phyloP scores from a whole-genome alignment of 2,888 invertebrate genomes.

The Polia nebulosa region DNA sequence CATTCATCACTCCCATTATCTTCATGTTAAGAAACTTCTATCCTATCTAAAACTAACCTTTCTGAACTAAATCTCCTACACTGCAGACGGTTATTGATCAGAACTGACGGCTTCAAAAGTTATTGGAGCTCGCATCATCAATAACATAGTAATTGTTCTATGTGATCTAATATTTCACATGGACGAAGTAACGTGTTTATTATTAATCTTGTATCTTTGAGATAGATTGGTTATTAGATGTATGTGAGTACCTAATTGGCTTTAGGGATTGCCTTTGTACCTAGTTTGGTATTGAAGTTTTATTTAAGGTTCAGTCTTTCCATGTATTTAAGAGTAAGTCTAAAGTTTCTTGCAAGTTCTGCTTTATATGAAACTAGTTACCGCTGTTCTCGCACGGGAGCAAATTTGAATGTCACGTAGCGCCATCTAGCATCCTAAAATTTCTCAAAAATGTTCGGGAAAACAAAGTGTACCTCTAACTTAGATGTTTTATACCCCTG shows the following conservation, averaged over 20 bases:
- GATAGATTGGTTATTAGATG: slow-evolving; percentile 41
- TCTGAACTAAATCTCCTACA: slow-evolving; percentile 12
- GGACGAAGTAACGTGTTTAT: slow-evolving; percentile 44
- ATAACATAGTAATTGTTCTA: slow-evolving; percentile 64
- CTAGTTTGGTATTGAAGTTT: neutral
- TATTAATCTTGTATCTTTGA: slow-evolving; percentile 54
- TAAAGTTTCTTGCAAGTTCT: too few relatives aligned
- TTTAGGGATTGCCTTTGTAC: neutral
- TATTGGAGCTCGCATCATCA: slow-evolving; percentile 60
- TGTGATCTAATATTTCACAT: slow-evolving; percentile 61
- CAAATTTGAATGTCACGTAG: too few relatives aligned
- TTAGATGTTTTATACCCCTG: slow-evolving; percentile 2
- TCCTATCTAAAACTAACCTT: slow-evolving; percentile 3
- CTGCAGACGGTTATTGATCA: slow-evolving; percentile 55
- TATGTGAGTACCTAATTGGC: slow-evolving; percentile 34
- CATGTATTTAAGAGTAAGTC: neutral
- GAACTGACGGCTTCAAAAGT: slow-evolving; percentile 58
- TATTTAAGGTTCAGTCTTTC: neutral
- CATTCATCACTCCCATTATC: neutral
- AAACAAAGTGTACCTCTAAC: slow-evolving; percentile 11
- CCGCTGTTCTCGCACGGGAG: too few relatives aligned
- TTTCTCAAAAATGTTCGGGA: neutral
- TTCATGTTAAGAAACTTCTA: too few relatives aligned
- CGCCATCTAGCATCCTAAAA: too few relatives aligned
- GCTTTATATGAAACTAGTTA: too few relatives aligned